phyloP scores from a whole-genome alignment of 2,888 invertebrate genomes.

The Drosophila macrospina region DNA sequence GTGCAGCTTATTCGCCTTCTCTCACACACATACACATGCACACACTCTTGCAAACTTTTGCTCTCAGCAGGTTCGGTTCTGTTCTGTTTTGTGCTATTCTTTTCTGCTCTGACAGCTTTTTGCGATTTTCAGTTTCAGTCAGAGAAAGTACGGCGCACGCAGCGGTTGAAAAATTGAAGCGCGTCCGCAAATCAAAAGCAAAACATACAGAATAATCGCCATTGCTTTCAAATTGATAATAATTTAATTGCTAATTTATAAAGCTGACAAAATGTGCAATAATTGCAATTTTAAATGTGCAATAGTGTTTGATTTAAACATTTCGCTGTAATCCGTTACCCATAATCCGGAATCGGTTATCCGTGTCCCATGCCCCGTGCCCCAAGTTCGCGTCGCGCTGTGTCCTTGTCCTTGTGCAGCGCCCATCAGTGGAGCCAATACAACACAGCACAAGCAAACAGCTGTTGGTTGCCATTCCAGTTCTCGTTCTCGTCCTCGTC shows the following conservation, averaged over 20 bases:
- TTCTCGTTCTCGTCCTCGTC: conserved; percentile 34
- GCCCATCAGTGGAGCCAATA: conserved; percentile 38
- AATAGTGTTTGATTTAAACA: conserved; percentile 21
- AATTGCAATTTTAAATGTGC: conserved; percentile 35
- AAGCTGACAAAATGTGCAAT: conserved; percentile 44
- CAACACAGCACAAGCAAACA: conserved; percentile 58
- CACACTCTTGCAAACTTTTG: conserved; percentile 8
- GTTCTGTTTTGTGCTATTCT: conserved; percentile 37
- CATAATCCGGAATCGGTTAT: conserved; percentile 11
- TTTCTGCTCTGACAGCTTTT: conserved; percentile 45
- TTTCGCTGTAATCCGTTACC: conserved; percentile 16
- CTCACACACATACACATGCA: conserved; percentile 18
- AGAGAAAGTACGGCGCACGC: conserved; percentile 85
- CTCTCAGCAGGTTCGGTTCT: conserved; percentile 27
- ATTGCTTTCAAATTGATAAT: conserved; percentile 35
- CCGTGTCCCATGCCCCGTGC: conserved; percentile 22
- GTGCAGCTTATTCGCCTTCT: conserved; percentile 64
- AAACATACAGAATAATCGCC: conserved; percentile 38
- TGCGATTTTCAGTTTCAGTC: conserved; percentile 78
- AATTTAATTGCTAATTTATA: conserved; percentile 13
- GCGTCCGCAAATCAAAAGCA: conserved; percentile 40
- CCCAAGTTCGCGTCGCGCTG: conserved; percentile 40
- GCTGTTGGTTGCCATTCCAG: conserved; percentile 62
- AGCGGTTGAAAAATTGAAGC: conserved; percentile 76
- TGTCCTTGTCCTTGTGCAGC: conserved; percentile 79